Evolutionary conservation across 2,797 vertebrate species (phyloP), one percentile per base, ranked within the genome.

Genomic region (Bradypodion ventrale): DNA sequence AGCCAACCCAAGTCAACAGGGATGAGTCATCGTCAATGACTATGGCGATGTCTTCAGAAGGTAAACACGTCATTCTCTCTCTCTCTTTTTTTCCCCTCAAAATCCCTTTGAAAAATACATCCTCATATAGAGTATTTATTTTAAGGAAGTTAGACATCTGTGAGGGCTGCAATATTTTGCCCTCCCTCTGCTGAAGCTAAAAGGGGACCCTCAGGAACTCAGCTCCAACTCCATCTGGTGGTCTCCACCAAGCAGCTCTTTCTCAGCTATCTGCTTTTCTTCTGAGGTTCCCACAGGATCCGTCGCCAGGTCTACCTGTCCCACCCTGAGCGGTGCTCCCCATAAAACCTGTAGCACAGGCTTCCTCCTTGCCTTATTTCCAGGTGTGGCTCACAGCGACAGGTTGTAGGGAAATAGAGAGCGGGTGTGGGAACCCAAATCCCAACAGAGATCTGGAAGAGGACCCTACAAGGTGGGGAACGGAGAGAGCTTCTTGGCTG

Each of bases 371-470:
- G 49, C 74, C 49, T 70, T 44, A 83, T 77, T 66, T 59, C 35
- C 75, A 77, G 82, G 74, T 78, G 75, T 70, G 82, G 70, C 65
- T 70, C 2, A 15, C 75, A 2, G 46, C 13, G 46, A 23, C 37
- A n/a, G 52, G 79, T 27, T 60, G 16, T 35, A 4, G 44, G 35
- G 29, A 21, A 7, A 7, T 1, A 7, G 42, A 2, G 13, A 25
- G 6, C 32, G 78, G 37, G 29, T 77, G 46, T 83, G 82, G 49
- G 74, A 83, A 83, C 82, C 3, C 7, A 35, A 70, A n/a, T 62
- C 75, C 37, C 40, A 35, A 65, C 29, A 12, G 32, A 66, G 46
- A 66, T 32, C 60, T 80, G 46, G 46, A 35, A 21, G 60, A 44
- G 60, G 44, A 32, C 19, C 4, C 25, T n/a, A 8, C 46, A 40